Base-by-base conservation (phyloP, 2,113 vertebrate species). In the Syngnathus scovelli region DNA sequence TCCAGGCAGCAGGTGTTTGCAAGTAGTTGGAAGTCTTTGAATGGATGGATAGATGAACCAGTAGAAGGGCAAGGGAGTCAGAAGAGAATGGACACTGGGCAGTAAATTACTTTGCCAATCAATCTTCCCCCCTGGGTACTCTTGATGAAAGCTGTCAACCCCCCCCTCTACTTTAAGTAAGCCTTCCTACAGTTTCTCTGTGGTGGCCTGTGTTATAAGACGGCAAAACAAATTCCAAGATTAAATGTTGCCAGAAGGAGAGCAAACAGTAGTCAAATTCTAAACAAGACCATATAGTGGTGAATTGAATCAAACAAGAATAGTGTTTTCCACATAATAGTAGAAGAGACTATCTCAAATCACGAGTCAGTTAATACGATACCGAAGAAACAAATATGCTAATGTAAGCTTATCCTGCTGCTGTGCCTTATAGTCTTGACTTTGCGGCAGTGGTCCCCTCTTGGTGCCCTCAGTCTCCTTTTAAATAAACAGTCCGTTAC, bases 91-190 rank as follows among this genome's bases (percentile, higher is more conserved):
- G 89, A 85, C 83, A 85, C 76, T 85, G 83, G 74, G 83, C 82
- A 88, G 84, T 87, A 91, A 91, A 91, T 92, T 89, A 89, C 85
- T 82, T 87, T 90, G 88, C 89, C 90, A 91, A 90, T 92, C 91
- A 91, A 91, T 91, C 89, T 86, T 83, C 72, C 83, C 82, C 27
- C 74, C 80, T 69, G 75, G 77, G 77, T 80, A 71, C 63, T 41
- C 83, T 67, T 84, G 83, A 89, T 89, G 88, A 89, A 88, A 87
- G 75, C 85, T 87, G 82, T 88, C 85, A 82, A 90, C 89, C 78
- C 78, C 67, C 46, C 89, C 19, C 2, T 44, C 76, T 72, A 71
- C 85, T 88, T 85, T 89, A 82, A 88, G 87, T 87, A 88, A 87
- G 41, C 86, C 86, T 81, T 89, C 86, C 78, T 71, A 85, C 81